These are phyloP conservation scores for Anthopleura sola DNA, from an alignment of 64 coral and sea anemone species.

Conservation along the genomic window DNA sequence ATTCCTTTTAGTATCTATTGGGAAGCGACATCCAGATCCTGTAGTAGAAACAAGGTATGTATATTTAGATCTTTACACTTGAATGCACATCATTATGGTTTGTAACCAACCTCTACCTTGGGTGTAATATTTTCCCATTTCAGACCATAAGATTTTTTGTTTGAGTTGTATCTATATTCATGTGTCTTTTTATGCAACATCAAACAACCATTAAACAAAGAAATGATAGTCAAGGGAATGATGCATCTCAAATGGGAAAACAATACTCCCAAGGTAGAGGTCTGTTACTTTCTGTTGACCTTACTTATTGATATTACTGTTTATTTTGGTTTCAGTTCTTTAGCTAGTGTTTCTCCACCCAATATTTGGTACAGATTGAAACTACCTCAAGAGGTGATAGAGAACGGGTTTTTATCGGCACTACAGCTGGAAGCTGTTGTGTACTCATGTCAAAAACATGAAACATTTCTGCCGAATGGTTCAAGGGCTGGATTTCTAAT, in stretches of 20 bases:
- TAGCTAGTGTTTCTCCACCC: conserved; percentile 86
- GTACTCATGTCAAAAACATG: conserved; percentile 95
- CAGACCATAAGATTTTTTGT: neutral
- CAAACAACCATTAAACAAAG: too few species aligned
- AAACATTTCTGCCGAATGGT: conserved; percentile 83
- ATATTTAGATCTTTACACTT: neutral
- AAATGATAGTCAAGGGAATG: too few species aligned
- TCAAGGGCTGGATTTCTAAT: conserved; percentile 94
- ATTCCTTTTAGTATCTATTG: conserved; percentile 46
- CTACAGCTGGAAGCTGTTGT: conserved; percentile 94
- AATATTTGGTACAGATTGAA: conserved; percentile 77
- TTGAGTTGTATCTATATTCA: too few species aligned
- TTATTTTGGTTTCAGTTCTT: conserved; percentile 52
- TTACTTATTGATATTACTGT: neutral
- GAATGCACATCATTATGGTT: too few species aligned
- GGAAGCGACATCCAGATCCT: conserved; percentile 88
- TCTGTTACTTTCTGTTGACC: too few species aligned
- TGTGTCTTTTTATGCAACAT: too few species aligned
- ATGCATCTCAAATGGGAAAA: too few species aligned
- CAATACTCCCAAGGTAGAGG: too few species aligned
- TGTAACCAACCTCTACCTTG: too few species aligned
- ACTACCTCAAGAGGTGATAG: conserved; percentile 77
- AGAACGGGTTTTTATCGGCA: conserved; percentile 66
- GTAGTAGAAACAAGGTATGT: conserved; percentile 96
- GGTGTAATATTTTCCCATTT: too few species aligned